Evolutionary conservation across 2,888 invertebrate genomes (phyloP), one percentile per base, ranked within the genome.

Genomic region (Blastobasis lacticolella): DNA sequence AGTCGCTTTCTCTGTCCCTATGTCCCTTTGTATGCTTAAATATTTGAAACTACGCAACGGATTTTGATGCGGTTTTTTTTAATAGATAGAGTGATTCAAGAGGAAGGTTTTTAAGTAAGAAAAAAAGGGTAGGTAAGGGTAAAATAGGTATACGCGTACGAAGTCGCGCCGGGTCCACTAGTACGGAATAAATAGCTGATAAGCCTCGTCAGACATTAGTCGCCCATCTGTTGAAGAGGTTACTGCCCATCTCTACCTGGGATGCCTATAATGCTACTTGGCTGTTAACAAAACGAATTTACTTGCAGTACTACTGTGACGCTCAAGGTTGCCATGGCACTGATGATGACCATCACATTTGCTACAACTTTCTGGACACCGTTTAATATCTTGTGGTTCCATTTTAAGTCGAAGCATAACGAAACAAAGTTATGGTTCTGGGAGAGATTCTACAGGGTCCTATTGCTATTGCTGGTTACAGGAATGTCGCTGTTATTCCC

Each of bases 311-410:
- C 72, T 48, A 66, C 77, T 6, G 58, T 72, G 6, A 48, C 61
- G 4, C 43, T 80, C 5, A 78, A 78, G 59, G 63, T 67, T 0
- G 60, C 69, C 23, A 62, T 78, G 64, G 67, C 69, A 0, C 3
- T 76, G 1, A 66, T 72, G 58, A 57, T 77, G 0, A 75, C 66
- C 53, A 63, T 75, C 0, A 71, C 73, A 0, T 79, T 69, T 38
- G 72, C 69, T 0, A 60, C 78, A 0, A 73, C 69, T 54, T 80
- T 79, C 56, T 78, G 74, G 72, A 60, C 75, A 4, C 74, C 75
- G 0, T 80, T 78, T 51, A 69, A 79, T 5, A 57, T 78, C 6
- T 54, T 69, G 4, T 81, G 78, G 79, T 55, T 58, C 49, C 77
- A 78, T 45, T 37, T 78, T 7, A 67, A 69, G 55, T 49, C 46